These are phyloP conservation scores for Carassius carassius DNA, from an alignment of 2,113 vertebrate species.

Conservation along the genomic window DNA sequence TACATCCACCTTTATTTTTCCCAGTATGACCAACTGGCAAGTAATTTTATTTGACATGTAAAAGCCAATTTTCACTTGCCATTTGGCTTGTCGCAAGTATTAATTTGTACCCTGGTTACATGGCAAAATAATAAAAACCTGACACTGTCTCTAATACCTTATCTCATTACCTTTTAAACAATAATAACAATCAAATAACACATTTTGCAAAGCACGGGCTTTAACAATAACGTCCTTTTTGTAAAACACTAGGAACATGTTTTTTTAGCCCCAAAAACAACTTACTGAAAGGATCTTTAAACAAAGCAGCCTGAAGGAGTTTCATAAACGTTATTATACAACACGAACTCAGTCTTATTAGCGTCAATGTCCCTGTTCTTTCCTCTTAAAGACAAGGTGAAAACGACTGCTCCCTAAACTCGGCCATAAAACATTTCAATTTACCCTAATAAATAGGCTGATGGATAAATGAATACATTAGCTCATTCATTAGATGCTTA, in stretches of 20 bases:
- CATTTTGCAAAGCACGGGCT: background rate
- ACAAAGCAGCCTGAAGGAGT: background rate
- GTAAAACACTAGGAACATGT: background rate
- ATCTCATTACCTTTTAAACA: background rate
- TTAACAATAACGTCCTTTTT: background rate
- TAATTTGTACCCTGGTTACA: too few relatives aligned
- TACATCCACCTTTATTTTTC: too few relatives aligned
- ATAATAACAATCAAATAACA: background rate
- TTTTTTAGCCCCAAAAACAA: background rate
- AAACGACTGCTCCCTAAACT: conserved; percentile 59
- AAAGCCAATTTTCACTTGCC: too few relatives aligned
- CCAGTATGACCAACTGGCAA: too few relatives aligned
- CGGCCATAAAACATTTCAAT: conserved; percentile 64
- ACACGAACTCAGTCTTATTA: background rate
- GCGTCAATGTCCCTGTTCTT: background rate
- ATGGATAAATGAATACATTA: conserved; percentile 74
- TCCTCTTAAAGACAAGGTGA: conserved; percentile 24
- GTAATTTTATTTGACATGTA: too few relatives aligned
- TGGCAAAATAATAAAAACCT: background rate
- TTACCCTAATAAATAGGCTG: conserved; percentile 70
- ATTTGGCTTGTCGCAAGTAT: too few relatives aligned
- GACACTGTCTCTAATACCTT: background rate
- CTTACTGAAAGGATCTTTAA: background rate
- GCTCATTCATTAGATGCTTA: conserved; percentile 72
- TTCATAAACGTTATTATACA: background rate